Evolutionary conservation across 2,888 invertebrate genomes (phyloP).

Genomic region (Tricholauxania praeusta): DNA sequence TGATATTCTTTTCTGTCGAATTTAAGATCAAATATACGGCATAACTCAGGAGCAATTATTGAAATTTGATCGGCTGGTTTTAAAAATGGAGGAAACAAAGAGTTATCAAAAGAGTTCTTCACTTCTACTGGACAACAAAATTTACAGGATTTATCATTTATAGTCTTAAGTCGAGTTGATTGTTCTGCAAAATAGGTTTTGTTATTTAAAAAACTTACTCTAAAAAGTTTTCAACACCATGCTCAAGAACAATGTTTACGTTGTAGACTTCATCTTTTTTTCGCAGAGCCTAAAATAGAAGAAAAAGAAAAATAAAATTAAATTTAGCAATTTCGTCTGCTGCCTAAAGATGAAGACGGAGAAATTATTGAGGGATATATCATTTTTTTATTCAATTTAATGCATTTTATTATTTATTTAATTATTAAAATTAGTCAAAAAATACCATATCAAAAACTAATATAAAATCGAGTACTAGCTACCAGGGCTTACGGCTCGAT

Average conservation of each 20-base stretch:
- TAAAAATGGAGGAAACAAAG: slow-evolving; percentile 57
- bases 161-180: not conserved
- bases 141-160: slow-evolving; percentile 27
- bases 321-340: too few relatives aligned
- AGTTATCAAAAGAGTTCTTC: slow-evolving; percentile 54
- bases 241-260: slow-evolving; percentile 56
- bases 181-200: slow-evolving; percentile 48
- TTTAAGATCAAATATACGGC: slow-evolving; percentile 54
- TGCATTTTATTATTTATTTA: too few relatives aligned
- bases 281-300: slow-evolving; percentile 53
- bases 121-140: slow-evolving; percentile 55
- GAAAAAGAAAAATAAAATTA: not conserved
- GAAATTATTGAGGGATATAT: too few relatives aligned
- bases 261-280: slow-evolving; percentile 56
- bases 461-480: too few relatives aligned
- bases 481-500: too few relatives aligned
- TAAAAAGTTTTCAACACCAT: slow-evolving; percentile 61
- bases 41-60: slow-evolving; percentile 57
- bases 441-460: too few relatives aligned
- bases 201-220: slow-evolving; percentile 56
- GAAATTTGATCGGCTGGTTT: slow-evolving; percentile 50
- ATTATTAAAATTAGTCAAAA: too few relatives aligned
- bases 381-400: too few relatives aligned
- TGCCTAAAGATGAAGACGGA: too few relatives aligned
- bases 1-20: slow-evolving; percentile 49